Evolutionary conservation across 2,888 invertebrate genomes (phyloP), one percentile per base, ranked within the genome.

Genomic region (Peribatodes rhomboidaria): DNA sequence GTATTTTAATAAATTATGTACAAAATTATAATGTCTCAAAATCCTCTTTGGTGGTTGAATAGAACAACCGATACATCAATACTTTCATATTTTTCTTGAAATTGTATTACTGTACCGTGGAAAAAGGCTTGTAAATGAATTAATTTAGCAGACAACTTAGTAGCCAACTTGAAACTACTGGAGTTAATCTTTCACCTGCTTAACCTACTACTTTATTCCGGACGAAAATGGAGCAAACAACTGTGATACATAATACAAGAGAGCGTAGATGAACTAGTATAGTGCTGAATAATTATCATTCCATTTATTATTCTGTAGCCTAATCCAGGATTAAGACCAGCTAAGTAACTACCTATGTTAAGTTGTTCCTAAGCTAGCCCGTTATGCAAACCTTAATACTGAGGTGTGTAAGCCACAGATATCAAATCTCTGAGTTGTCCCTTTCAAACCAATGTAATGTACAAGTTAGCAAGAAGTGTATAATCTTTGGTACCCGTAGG

Each of bases 401-500:
- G 11, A 6, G 4, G 42, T 3, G 8, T 16, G 20, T 44, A 46
- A 22, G n/a, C 46, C 20, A 31, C 47, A 46, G 39, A 47, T 35
- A 56, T 42, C 55, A 56, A 27, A 53, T 53, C 54, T 53, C 11
- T 11, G 55, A n/a, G 37, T 50, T 20, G 16, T 52, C 16, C n/a
- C 16, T 8, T 42, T 39, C 41, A 27, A 16, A 33, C 33, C 18
- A 49, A 27, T 49, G 50, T 53, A 16, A 49, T 33, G 33, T 53
- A 16, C 31, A 50, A 55, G 57, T 33, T 18, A n/a, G 20, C 35
- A 9, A 54, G 33, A 41, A 41, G 42, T 52, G 56, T 39, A 20
- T 53, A 59, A 47, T 55, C 65, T 62, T 61, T 49, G 16, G n/a
- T n/a, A n/a, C 9, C 1, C 11, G 16, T 67, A 70, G 71, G 68